Conservation (phyloP, 2,888 invertebrate genomes). For the Tiphia femorata region DNA sequence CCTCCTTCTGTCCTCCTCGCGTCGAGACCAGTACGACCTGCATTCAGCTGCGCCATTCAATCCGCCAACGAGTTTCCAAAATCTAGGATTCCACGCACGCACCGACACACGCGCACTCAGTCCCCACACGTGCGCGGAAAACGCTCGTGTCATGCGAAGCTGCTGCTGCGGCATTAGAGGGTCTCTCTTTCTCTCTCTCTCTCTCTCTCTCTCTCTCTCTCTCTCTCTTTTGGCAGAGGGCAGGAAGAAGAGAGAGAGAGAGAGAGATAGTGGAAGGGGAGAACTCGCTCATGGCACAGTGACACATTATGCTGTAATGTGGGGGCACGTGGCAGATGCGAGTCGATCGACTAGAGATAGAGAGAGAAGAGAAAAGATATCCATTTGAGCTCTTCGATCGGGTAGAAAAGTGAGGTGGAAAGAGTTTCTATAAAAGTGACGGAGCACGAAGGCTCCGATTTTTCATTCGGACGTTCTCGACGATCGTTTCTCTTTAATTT, state of each 20-base stretch:
- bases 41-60: slow-evolving; percentile 65
- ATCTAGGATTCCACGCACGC: slow-evolving; percentile 59
- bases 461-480: no score
- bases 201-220: neutral
- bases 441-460: no score
- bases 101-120: no score
- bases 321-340: slow-evolving; percentile 66
- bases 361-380: neutral
- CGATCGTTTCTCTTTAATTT: no score
- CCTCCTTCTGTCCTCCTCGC: slow-evolving; percentile 19
- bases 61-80: slow-evolving; percentile 59
- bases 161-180: slow-evolving; percentile 40
- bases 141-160: slow-evolving; percentile 28
- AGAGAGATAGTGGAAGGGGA: slow-evolving; percentile 18
- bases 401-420: no score
- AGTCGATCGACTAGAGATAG: slow-evolving; percentile 47
- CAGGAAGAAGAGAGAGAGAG: slow-evolving; percentile 20
- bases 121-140: no score
- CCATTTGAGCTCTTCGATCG: no score
- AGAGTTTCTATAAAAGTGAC: no score
- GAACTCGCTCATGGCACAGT: slow-evolving; percentile 59
- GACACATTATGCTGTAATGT: slow-evolving; percentile 67
- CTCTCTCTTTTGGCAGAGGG: no score
- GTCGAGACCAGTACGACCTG: slow-evolving; percentile 47
- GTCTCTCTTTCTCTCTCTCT: slow-evolving; percentile 22